These are phyloP conservation scores for Pao palembangensis DNA, from an alignment of 2,113 vertebrate genomes.

Conservation along the genomic window DNA sequence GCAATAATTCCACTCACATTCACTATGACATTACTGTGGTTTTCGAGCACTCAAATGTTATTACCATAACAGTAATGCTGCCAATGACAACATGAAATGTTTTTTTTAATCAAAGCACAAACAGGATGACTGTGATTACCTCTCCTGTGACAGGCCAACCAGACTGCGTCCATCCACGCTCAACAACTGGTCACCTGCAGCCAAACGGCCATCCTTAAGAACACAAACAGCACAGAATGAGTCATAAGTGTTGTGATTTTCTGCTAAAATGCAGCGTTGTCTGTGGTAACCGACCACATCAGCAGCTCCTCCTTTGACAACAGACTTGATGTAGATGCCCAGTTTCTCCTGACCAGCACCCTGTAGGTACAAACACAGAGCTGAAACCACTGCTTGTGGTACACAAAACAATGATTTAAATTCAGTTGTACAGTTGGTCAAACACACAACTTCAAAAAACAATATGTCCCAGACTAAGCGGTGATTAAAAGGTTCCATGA, in stretches of 20 bases:
- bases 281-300: conserved; percentile 81
- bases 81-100: too few relatives aligned
- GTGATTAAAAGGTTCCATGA: background rate
- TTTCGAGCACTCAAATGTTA: background rate
- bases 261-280: background rate
- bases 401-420: background rate
- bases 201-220: conserved; percentile 87
- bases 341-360: conserved; percentile 97
- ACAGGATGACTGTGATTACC: conserved; percentile 69
- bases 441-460: background rate
- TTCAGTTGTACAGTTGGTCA: background rate
- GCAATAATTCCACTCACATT: too few relatives aligned
- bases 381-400: background rate
- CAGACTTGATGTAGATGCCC: conserved; percentile 97
- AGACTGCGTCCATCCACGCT: conserved; percentile 95
- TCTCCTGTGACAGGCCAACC: conserved; percentile 96
- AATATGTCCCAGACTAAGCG: too few relatives aligned
- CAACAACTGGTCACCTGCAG: conserved; percentile 93
- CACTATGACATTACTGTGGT: too few relatives aligned
- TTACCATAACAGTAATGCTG: too few relatives aligned
- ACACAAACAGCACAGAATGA: conserved; percentile 17
- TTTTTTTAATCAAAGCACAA: too few relatives aligned
- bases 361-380: conserved; percentile 56
- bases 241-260: background rate
- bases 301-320: conserved; percentile 96